A percentile compares a stretch with the other conserved stretches of the same genome.
These are phyloP conservation scores for Sepiola atlantica DNA, from an alignment of 2,888 invertebrate genomes.

Conservation along the genomic window DNA sequence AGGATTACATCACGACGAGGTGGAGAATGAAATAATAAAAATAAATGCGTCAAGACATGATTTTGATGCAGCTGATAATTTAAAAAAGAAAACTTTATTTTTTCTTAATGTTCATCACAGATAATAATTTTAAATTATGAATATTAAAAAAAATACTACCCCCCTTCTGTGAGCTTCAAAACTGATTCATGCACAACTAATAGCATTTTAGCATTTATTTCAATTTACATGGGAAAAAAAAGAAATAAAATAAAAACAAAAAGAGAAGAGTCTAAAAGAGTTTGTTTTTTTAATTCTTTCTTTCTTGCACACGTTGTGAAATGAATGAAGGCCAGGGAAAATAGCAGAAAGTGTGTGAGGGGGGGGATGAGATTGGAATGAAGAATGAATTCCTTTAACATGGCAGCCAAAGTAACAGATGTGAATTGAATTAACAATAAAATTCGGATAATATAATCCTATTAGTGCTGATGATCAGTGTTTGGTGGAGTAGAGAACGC, in stretches of 20 bases:
- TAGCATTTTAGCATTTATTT: constrained; percentile 8
- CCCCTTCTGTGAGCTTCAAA: background rate
- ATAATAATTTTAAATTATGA: background rate
- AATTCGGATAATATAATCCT: constrained; percentile 13
- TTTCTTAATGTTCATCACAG: background rate
- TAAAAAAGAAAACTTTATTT: background rate
- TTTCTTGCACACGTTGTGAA: background rate
- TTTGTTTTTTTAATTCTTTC: no score
- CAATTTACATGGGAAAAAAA: background rate
- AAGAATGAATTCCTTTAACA: constrained; percentile 20
- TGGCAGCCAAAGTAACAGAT: constrained; percentile 32
- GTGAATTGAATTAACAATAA: constrained; percentile 32
- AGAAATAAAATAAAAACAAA: background rate
- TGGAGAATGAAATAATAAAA: background rate
- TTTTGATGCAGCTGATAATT: background rate
- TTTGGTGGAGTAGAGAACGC: background rate
- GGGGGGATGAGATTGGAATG: background rate
- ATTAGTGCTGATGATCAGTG: constrained; percentile 9
- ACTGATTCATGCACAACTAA: constrained; percentile 11
- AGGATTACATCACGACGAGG: background rate
- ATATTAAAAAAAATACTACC: background rate
- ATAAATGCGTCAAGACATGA: background rate
- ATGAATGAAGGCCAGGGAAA: background rate
- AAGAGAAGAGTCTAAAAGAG: no score
- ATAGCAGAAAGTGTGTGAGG: background rate